Evolutionary conservation across 2,888 invertebrate species (phyloP).

Genomic region (Sarcophaga carnaria): DNA sequence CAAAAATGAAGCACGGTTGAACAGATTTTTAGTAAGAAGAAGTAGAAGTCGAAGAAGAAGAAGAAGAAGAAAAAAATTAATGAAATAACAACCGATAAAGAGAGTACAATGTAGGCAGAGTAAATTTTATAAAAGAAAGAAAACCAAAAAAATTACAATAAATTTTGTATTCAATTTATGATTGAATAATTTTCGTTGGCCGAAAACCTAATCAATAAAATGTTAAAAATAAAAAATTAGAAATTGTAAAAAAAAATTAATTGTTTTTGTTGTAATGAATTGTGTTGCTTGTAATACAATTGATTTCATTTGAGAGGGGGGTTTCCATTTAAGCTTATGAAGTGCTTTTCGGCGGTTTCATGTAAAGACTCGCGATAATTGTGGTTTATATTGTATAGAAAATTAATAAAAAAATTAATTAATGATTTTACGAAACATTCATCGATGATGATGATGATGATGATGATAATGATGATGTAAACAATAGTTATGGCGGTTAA

Average conservation of each 20-base stretch:
- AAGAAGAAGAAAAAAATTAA: background rate
- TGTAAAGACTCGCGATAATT: background rate
- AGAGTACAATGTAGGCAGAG: background rate
- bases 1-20: conserved; percentile 47
- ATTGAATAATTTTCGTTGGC: conserved; percentile 42
- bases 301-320: too few relatives aligned
- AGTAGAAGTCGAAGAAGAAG: background rate
- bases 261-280: background rate
- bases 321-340: background rate
- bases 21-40: conserved; percentile 17
- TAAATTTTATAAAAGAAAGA: too few relatives aligned
- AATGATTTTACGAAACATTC: too few relatives aligned
- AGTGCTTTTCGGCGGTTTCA: background rate
- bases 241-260: background rate
- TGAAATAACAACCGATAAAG: too few relatives aligned
- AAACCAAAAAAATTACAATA: background rate
- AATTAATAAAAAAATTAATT: background rate
- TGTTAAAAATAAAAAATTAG: background rate
- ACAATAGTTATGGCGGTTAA: too few relatives aligned
- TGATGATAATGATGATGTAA: too few relatives aligned
- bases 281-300: background rate
- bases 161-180: conserved; percentile 44
- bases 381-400: background rate
- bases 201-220: conserved; percentile 30
- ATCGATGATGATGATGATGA: too few relatives aligned